These are phyloP conservation scores for Enteromius treurensis DNA, from an alignment of 2,797 vertebrate species.

Conservation along the genomic window DNA sequence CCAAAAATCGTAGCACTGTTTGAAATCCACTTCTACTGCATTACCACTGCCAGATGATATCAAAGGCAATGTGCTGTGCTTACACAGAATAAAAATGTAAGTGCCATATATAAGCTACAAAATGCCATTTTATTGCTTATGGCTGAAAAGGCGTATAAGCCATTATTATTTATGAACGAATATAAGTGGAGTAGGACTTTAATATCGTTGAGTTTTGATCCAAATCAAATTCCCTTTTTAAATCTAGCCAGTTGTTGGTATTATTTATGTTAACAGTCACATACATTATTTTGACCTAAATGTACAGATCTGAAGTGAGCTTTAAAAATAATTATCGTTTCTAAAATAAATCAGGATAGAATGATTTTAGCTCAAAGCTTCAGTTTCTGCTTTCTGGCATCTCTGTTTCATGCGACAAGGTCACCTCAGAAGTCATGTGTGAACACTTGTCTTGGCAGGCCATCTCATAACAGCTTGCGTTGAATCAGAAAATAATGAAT, in stretches of 20 bases:
- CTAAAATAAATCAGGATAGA: background rate
- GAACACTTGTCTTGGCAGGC: background rate
- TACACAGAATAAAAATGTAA: slow-evolving; percentile 40
- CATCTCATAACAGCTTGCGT: slow-evolving; percentile 19
- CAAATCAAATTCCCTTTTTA: background rate
- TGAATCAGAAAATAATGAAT: slow-evolving; percentile 10
- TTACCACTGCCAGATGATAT: slow-evolving; percentile 47
- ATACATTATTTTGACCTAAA: background rate
- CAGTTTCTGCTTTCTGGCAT: slow-evolving; percentile 22
- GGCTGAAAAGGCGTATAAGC: slow-evolving; percentile 7
- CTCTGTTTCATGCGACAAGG: slow-evolving; percentile 4
- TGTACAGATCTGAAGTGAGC: background rate
- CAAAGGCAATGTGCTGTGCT: slow-evolving; percentile 26
- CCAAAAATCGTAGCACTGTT: slow-evolving; percentile 54
- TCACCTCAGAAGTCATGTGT: background rate
- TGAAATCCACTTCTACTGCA: slow-evolving; percentile 51
- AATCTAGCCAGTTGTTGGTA: background rate
- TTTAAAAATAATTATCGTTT: background rate
- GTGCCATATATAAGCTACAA: slow-evolving; percentile 33
- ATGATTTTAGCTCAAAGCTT: slow-evolving; percentile 6
- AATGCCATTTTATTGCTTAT: slow-evolving; percentile 21
- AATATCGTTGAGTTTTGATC: background rate
- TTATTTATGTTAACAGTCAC: background rate
- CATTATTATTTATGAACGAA: background rate
- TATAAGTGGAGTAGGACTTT: background rate